Conservation (phyloP, 2,113 vertebrate species). For the Notarius quadriscutis region DNA sequence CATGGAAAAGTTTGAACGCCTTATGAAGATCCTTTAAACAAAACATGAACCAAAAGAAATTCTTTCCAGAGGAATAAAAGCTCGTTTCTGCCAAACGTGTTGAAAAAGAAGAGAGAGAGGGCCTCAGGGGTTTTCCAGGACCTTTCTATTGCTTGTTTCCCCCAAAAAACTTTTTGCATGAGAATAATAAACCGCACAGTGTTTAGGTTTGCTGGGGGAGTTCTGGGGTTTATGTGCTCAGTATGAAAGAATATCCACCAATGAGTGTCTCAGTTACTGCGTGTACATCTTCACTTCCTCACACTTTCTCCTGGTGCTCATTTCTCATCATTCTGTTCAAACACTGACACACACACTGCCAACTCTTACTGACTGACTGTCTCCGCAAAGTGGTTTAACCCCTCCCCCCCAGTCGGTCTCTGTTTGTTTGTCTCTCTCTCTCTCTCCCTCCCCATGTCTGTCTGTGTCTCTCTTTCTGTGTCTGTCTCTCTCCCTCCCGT, state of each 20-base stretch:
- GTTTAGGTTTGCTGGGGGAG: constrained; percentile 30
- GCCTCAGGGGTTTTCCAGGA: constrained; percentile 35
- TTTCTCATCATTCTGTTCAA: constrained; percentile 37
- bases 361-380: not conserved
- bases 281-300: constrained; percentile 2
- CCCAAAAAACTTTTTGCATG: constrained; percentile 2
- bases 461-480: not conserved
- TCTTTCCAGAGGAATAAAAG: constrained; percentile 22
- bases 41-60: constrained; percentile 31
- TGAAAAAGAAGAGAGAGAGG: not conserved
- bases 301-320: constrained; percentile 23
- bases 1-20: not conserved
- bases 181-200: constrained; percentile 30
- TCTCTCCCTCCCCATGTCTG: not conserved
- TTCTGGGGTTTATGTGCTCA: not conserved
- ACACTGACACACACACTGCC: not conserved
- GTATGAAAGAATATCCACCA: constrained; percentile 9
- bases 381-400: not conserved
- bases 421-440: not conserved
- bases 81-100: not conserved
- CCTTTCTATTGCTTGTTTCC: not conserved
- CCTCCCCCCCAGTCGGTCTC: not conserved
- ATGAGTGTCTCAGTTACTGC: constrained; percentile 21
- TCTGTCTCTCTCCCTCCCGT: not conserved
- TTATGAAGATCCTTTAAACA: constrained; percentile 12